Conservation (phyloP, 1,140 invertebrate species). For the Cyphomyrmex costatus region DNA sequence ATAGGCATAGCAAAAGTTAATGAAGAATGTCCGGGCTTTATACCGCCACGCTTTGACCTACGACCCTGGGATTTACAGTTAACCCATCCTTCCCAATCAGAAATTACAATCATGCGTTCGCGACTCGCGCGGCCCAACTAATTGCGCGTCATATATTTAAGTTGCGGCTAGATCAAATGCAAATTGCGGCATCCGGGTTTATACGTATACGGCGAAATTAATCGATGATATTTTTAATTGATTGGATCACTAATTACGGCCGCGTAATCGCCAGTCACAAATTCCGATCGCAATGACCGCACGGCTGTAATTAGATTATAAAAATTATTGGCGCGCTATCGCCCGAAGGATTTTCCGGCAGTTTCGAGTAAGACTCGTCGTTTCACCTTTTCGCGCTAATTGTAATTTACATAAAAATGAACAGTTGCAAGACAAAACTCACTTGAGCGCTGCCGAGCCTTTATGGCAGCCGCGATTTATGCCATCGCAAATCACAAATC, state of each 20-base stretch:
- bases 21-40: slow-evolving; percentile 54
- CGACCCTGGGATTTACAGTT: slow-evolving; percentile 56
- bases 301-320: slow-evolving; percentile 45
- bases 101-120: slow-evolving; percentile 64
- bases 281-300: slow-evolving; percentile 17
- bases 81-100: slow-evolving; percentile 63
- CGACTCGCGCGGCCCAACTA: slow-evolving; percentile 56
- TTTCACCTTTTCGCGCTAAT: not conserved
- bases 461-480: slow-evolving; percentile 24
- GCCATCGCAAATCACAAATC: slow-evolving; percentile 2
- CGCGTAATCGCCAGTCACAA: slow-evolving; percentile 57
- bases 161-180: slow-evolving; percentile 65
- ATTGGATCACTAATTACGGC: slow-evolving; percentile 62
- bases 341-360: not conserved
- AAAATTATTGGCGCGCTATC: slow-evolving; percentile 41
- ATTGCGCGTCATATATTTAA: slow-evolving; percentile 66
- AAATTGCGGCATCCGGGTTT: slow-evolving; percentile 57
- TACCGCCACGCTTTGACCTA: slow-evolving; percentile 36
- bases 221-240: slow-evolving; percentile 64
- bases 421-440: not conserved
- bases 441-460: not conserved
- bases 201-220: slow-evolving; percentile 57
- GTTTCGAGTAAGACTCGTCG: not conserved
- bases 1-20: slow-evolving; percentile 29
- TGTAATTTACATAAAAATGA: slow-evolving; percentile 30